phyloP scores from a whole-genome alignment of 2,888 invertebrate species.

The Deilephila porcellus region DNA sequence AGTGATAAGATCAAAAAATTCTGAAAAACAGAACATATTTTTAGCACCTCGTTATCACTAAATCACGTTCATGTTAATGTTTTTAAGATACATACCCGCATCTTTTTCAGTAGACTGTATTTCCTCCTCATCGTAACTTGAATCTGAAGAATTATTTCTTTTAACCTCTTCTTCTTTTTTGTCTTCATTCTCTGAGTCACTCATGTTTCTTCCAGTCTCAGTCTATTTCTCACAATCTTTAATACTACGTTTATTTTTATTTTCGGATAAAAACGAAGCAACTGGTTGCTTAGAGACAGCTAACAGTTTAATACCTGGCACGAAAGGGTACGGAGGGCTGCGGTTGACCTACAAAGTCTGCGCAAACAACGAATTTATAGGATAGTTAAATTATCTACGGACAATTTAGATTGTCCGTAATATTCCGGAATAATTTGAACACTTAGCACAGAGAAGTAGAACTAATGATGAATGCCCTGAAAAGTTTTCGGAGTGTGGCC shows the following conservation, averaged over 20 bases:
- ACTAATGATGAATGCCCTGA: too few relatives aligned
- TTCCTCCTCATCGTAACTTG: constrained; percentile 61
- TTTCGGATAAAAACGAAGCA: not conserved
- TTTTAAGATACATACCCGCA: constrained; percentile 37
- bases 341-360: not conserved
- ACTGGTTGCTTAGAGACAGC: constrained; percentile 29
- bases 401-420: too few relatives aligned
- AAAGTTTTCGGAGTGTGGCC: too few relatives aligned
- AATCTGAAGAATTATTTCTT: constrained; percentile 59
- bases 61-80: not conserved
- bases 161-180: constrained; percentile 36
- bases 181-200: constrained; percentile 59
- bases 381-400: not conserved
- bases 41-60: too few relatives aligned
- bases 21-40: too few relatives aligned
- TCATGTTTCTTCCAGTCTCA: constrained; percentile 39
- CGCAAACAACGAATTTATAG: not conserved
- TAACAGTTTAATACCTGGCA: constrained; percentile 5
- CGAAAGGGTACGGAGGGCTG: not conserved
- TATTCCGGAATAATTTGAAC: too few relatives aligned
- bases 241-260: not conserved
- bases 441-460: too few relatives aligned
- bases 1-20: too few relatives aligned
- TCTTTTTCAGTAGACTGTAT: constrained; percentile 29
- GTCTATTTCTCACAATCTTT: not conserved